A percentile compares a stretch with the other conserved stretches of the same genome.
Evolutionary conservation across 2,888 invertebrate genomes (phyloP).

Genomic region (Thecocarcelia acutangulata): DNA sequence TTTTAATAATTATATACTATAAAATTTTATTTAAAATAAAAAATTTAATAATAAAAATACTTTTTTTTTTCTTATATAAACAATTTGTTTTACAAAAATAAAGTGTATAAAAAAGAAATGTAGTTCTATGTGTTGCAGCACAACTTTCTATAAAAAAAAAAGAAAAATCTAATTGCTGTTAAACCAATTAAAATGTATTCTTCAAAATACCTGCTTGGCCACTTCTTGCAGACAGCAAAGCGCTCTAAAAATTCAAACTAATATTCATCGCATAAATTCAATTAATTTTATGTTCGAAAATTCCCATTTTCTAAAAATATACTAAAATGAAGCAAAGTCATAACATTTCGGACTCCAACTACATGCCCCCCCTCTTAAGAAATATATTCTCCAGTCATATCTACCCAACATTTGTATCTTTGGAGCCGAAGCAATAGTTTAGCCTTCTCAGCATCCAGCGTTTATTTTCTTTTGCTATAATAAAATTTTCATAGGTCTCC

Average conservation of each 20-base stretch:
- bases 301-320: conserved; percentile 51
- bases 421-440: conserved; percentile 30
- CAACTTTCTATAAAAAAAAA: conserved; percentile 2
- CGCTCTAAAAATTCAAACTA: conserved; percentile 48
- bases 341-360: conserved; percentile 30
- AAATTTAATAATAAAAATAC: too few species aligned
- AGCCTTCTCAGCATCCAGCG: conserved; percentile 42
- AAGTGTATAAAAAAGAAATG: conserved; percentile 1
- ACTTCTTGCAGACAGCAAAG: background rate
- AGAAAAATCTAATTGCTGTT: conserved; percentile 22
- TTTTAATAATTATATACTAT: conserved; percentile 39
- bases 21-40: background rate
- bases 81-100: conserved; percentile 25
- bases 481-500: conserved; percentile 50
- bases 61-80: background rate
- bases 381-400: background rate
- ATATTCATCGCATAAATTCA: conserved; percentile 62
- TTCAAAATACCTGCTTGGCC: background rate
- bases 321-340: conserved; percentile 49
- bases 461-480: conserved; percentile 24
- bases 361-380: background rate
- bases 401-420: background rate
- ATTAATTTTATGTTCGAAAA: conserved; percentile 66
- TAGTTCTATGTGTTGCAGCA: background rate
- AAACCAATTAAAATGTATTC: conserved; percentile 33